phyloP scores from a whole-genome alignment of 2,888 invertebrate genomes.

The Eudemis profundana region DNA sequence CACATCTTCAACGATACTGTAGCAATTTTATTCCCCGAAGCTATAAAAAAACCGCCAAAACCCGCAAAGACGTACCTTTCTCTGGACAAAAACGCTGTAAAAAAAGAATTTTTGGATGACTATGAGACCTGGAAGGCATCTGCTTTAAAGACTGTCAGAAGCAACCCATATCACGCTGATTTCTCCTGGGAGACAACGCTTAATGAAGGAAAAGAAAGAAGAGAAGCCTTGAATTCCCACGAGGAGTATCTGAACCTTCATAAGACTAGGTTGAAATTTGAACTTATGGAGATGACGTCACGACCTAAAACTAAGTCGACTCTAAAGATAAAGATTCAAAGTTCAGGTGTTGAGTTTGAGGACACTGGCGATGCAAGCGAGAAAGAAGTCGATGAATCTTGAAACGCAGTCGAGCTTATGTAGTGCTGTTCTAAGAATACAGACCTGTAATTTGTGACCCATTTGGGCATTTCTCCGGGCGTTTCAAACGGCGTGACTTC shows the following conservation, averaged over 20 bases:
- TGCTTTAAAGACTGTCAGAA: slow-evolving; percentile 70
- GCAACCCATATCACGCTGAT: slow-evolving; percentile 76
- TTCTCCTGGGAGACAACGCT: slow-evolving; percentile 86
- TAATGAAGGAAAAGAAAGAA: slow-evolving; percentile 78
- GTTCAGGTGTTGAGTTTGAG: slow-evolving; percentile 14
- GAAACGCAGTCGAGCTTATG: no score
- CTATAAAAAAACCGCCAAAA: slow-evolving; percentile 77
- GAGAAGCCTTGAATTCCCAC: slow-evolving; percentile 75
- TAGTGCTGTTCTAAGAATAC: no score
- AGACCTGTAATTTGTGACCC: no score
- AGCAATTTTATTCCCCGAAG: slow-evolving; percentile 86
- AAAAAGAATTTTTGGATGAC: slow-evolving; percentile 69
- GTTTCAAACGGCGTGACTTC: no score
- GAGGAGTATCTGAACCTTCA: slow-evolving; percentile 69
- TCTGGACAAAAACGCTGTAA: slow-evolving; percentile 69
- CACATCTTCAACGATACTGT: slow-evolving; percentile 88
- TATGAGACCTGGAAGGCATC: slow-evolving; percentile 64
- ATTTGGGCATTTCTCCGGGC: no score
- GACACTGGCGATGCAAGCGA: background rate
- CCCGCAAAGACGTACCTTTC: slow-evolving; percentile 74
- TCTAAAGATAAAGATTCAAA: background rate
- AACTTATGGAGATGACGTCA: slow-evolving; percentile 47
- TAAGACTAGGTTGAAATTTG: slow-evolving; percentile 63
- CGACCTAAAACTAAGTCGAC: background rate
- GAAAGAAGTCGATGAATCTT: background rate